phyloP scores from a whole-genome alignment of 2,888 invertebrate genomes.

The Aleiodes testaceus region DNA sequence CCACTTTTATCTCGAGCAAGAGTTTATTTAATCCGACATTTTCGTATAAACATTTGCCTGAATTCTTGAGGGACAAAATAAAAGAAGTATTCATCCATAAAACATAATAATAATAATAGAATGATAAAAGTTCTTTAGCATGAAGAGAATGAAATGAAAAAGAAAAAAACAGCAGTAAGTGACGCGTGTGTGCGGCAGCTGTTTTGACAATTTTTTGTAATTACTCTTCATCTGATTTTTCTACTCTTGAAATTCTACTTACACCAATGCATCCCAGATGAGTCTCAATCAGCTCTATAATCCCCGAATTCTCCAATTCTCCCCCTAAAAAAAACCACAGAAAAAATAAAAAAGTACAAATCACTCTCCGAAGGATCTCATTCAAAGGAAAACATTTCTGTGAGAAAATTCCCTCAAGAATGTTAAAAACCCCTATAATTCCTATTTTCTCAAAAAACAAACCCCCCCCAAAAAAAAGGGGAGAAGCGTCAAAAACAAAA shows the following conservation, averaged over 20 bases:
- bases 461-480: neutral
- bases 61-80: conserved; percentile 33
- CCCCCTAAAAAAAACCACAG: too few relatives aligned
- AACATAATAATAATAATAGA: conserved; percentile 43
- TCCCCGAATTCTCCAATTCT: too few relatives aligned
- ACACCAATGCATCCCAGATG: conserved; percentile 3
- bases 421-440: neutral
- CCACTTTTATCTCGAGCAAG: too few relatives aligned
- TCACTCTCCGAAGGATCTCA: neutral
- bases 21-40: too few relatives aligned
- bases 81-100: conserved; percentile 40
- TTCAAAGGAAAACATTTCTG: conserved; percentile 4
- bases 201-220: conserved; percentile 64
- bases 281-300: neutral
- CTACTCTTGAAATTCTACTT: neutral
- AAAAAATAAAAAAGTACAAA: neutral
- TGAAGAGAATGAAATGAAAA: conserved; percentile 27
- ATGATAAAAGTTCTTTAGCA: conserved; percentile 20
- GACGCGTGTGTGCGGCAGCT: conserved; percentile 72
- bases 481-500: neutral
- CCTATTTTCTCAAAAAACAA: conserved; percentile 20
- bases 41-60: neutral
- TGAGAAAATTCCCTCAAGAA: neutral
- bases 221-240: conserved; percentile 17
- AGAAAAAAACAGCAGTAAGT: conserved; percentile 62